Evolutionary conservation across 2,113 vertebrate genomes (phyloP), one percentile per base, ranked within the genome.

Genomic region (Chaenogobius annularis): DNA sequence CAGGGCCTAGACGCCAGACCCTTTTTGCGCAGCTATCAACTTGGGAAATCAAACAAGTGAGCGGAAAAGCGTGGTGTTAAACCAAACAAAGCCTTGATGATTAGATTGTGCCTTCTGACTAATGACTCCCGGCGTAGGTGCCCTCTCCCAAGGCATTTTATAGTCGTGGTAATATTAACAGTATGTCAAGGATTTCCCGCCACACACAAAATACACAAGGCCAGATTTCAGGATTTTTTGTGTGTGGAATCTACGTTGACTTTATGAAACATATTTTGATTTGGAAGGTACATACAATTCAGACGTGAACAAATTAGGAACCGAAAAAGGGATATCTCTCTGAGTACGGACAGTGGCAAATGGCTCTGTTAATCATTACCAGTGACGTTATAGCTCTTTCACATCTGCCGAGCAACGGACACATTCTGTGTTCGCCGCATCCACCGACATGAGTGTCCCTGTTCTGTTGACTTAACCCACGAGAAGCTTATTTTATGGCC

Each of bases 321-420:
- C 47, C 54, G 23, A 62, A 50, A 43, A 67, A 61, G 54, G 77
- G 83, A 88, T 84, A 55, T 69, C 20, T 54, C 19, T 78, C 90
- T 88, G 75, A 73, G 88, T 87, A 52, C 43, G 11, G 78, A 77
- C 69, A 86, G 87, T 77, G 85, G 88, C 82, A n/a, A 50, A 68
- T 46, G 74, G 62, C 73, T 54, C 67, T 74, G 56, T 78, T 84
- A 92, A 92, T 92, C 72, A 91, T 93, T 92, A 90, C 86, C 88
- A 35, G 52, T 72, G 46, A 63, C 75, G 70, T 74, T 77, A 73
- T 66, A 68, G 83, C 44, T 69, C 67, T 74, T 37, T 70, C 73
- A 62, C 85, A 87, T 70, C 88, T 90, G 88, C 87, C 56, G 15
- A 66, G 87, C 70, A 75, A 82, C 81, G 59, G 22, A 78, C 74